Base-by-base conservation (phyloP, 2,797 vertebrate species). In the Tokudaia muenninki region DNA sequence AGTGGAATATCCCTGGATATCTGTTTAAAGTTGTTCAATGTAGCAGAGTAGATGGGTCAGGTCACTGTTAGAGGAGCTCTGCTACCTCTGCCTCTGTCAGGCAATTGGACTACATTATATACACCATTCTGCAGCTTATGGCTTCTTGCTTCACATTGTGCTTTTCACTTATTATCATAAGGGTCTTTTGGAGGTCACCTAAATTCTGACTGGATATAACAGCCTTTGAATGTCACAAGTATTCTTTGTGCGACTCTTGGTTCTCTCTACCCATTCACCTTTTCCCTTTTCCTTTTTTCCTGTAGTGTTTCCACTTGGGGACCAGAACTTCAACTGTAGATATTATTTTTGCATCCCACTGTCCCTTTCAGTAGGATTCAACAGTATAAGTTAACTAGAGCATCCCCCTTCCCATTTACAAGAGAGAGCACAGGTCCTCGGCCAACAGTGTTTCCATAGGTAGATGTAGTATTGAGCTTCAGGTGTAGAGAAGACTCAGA, bases 21-120 rank as follows among this genome's bases (percentile, higher is more conserved):
- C 31, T 75, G 17, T 86, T 80, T 83, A 79, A 96, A 31, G n/a
- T 52, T 91, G 31, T 83, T 78, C 61, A 77, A 55, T 89, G 61
- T 65, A 90, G 55, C 13, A 82, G 8, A 34, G 7, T 84, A 55
- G 37, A 81, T 72, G 52, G 72, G 61, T 16, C 13, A 87, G 57
- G 29, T 86, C 72, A 63, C 63, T 90, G 75, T 80, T 72, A 87
- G 87, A 83, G 63, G 77, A 78, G 3, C 11, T 50, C 0, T 50
- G 6, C 44, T 78, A 74, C 75, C 37, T 95, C 50, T 47, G 14
- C 17, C 13, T 82, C 34, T 88, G 19, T 41, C 22, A 57, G 63
- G 34, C 79, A 65, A 79, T 74, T 44, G 72, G 47, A 92, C 55
- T 79, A 41, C 78, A 84, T 63, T 77, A 0, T 50, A 41, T 16